phyloP scores from a whole-genome alignment of 2,888 invertebrate genomes.

The Thelaira solivaga region DNA sequence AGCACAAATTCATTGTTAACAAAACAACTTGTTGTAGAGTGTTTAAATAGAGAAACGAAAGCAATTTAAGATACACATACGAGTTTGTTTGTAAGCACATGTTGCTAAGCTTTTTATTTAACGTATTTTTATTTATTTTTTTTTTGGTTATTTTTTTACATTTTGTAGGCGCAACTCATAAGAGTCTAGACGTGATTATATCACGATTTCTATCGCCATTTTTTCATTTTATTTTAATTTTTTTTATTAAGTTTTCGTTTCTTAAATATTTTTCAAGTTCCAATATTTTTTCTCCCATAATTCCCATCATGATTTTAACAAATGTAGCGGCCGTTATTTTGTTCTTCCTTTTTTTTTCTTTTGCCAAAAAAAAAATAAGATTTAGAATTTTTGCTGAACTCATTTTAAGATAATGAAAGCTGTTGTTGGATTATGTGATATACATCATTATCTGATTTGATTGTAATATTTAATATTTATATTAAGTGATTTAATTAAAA shows the following conservation, averaged over 20 bases:
- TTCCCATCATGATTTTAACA: neutral
- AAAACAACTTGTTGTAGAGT: constrained; percentile 3
- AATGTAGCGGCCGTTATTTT: neutral
- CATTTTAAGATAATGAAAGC: no score
- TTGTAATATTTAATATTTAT: no score
- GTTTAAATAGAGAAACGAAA: constrained; percentile 35
- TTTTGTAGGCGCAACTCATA: constrained; percentile 73
- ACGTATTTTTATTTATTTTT: constrained; percentile 31
- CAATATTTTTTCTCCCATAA: constrained; percentile 20
- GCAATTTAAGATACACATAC: neutral
- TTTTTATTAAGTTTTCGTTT: constrained; percentile 11
- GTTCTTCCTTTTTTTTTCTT: neutral
- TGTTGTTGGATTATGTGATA: no score
- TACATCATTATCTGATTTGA: no score
- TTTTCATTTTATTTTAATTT: constrained; percentile 65
- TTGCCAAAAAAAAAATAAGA: neutral
- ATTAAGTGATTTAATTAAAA: no score
- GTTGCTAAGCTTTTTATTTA: constrained; percentile 51
- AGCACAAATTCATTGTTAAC: constrained; percentile 1
- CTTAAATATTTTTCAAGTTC: neutral
- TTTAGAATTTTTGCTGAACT: neutral
- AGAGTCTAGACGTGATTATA: constrained; percentile 75
- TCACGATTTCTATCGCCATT: constrained; percentile 76
- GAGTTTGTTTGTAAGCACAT: no score
- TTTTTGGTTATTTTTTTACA: constrained; percentile 29